Evolutionary conservation across 2,113 vertebrate genomes (phyloP).

Genomic region (Pycnonotus jocosus): DNA sequence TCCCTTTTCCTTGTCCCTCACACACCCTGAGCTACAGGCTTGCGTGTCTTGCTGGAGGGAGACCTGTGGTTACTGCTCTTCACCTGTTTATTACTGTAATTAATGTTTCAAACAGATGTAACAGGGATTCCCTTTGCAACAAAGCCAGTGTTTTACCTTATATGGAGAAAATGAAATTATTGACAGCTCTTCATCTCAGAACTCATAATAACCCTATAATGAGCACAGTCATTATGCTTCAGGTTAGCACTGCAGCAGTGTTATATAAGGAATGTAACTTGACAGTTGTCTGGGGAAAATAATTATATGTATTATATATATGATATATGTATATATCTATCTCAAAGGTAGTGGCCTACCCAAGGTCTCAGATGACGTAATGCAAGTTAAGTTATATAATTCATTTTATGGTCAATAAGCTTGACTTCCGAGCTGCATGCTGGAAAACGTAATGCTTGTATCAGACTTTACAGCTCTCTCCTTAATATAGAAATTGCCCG

Average conservation of each 20-base stretch:
- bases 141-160: neutral
- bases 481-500: conserved; percentile 40
- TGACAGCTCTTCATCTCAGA: conserved; percentile 1
- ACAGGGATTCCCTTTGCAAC: neutral
- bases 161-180: neutral
- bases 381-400: conserved; percentile 13
- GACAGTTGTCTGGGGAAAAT: neutral
- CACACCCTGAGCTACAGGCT: neutral
- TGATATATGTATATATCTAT: neutral
- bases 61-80: neutral
- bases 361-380: conserved; percentile 1
- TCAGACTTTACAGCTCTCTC: conserved; percentile 51
- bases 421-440: conserved; percentile 8
- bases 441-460: conserved; percentile 32
- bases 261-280: neutral
- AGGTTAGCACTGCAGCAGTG: neutral
- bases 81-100: neutral
- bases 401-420: conserved; percentile 34
- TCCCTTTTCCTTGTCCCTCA: fast-evolving
- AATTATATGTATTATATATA: neutral
- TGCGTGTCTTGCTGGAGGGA: neutral
- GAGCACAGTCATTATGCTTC: neutral
- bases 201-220: neutral
- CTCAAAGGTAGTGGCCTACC: neutral
- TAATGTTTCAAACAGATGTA: neutral